These are phyloP conservation scores for Phainopepla nitens DNA, from an alignment of 2,113 vertebrate species.

Conservation along the genomic window DNA sequence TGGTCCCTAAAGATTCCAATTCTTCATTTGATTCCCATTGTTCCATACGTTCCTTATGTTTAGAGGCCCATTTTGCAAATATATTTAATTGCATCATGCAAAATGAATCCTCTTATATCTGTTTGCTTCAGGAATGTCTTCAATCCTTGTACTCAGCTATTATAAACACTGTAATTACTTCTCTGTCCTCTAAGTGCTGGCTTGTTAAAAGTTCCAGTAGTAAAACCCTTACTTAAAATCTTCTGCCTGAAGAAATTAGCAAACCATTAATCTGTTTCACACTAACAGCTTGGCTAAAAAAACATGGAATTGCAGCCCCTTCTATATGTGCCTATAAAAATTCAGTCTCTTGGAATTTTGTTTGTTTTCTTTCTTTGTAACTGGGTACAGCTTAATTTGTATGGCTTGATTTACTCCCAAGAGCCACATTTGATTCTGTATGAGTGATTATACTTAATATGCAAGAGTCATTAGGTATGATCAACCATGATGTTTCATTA, in stretches of 20 bases:
- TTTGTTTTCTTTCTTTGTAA: slow-evolving; percentile 17
- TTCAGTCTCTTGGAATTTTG: neutral
- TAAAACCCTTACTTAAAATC: slow-evolving; percentile 37
- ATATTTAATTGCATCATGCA: neutral
- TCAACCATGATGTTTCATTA: slow-evolving; percentile 30
- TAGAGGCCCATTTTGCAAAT: neutral
- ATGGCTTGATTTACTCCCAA: neutral
- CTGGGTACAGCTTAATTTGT: neutral
- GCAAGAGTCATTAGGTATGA: slow-evolving; percentile 16
- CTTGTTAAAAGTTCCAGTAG: slow-evolving; percentile 43
- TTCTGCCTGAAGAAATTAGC: slow-evolving; percentile 35
- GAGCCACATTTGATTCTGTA: slow-evolving; percentile 2
- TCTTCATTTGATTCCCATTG: neutral
- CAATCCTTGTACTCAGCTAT: neutral
- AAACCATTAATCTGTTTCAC: slow-evolving; percentile 27
- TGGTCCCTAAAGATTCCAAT: neutral
- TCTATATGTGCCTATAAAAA: neutral
- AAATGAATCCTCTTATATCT: slow-evolving; percentile 6
- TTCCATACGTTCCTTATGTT: neutral
- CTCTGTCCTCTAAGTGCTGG: slow-evolving; percentile 34
- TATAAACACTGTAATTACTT: slow-evolving; percentile 50
- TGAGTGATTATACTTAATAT: slow-evolving; percentile 30
- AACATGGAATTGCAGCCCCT: neutral
- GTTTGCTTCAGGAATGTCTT: slow-evolving; percentile 9
- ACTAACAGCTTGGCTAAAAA: neutral